phyloP scores from a whole-genome alignment of 2,113 vertebrate species.

The human (Homo sapiens) region GRCh38 chr5:63922501-63923000 shows the following conservation, averaged over 20 bases:
- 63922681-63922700: not conserved
- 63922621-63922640: not conserved
- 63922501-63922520: not conserved
- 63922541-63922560: not conserved
- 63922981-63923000: not conserved
- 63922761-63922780: not conserved
- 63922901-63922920: slow-evolving; percentile 24
- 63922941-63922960: not conserved
- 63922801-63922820: not conserved
- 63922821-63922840: not conserved
- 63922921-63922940: slow-evolving; percentile 38
- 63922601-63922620: not conserved
- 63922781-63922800: not conserved
- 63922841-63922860: not conserved
- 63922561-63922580: not conserved
- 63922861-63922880: not conserved
- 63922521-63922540: not conserved
- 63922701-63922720: not conserved
- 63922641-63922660: not conserved
- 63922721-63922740: not conserved
- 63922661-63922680: not conserved
- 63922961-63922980: not conserved
- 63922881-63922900: slow-evolving; percentile 23
- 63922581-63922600: not conserved
- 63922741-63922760: not conserved